A percentile compares a stretch with the other conserved stretches of the same genome.
These are phyloP conservation scores for Pristionchus mayeri DNA, from an alignment of 2,888 invertebrate genomes.

Conservation along the genomic window DNA sequence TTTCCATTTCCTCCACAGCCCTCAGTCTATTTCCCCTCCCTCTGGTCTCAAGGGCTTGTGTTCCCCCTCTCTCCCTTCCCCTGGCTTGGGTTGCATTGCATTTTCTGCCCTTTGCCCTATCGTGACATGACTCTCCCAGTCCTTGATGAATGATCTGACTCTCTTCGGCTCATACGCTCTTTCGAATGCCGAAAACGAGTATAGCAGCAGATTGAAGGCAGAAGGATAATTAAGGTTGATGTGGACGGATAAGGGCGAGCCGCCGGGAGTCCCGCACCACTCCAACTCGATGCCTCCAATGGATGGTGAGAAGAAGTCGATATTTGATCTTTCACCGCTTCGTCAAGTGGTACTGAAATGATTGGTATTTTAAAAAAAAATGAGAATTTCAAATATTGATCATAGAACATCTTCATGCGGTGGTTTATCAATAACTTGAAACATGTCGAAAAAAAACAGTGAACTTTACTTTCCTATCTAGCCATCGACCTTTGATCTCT, in stretches of 20 bases:
- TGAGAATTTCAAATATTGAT: too few species aligned
- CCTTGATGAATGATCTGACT: too few species aligned
- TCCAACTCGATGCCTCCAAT: constrained; percentile 1
- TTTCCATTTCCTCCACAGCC: background rate
- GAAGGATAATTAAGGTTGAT: background rate
- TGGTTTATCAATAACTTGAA: too few species aligned
- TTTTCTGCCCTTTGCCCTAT: background rate
- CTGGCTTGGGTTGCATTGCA: background rate
- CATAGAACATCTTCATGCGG: too few species aligned
- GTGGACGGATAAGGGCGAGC: constrained; percentile 34
- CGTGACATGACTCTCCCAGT: too few species aligned
- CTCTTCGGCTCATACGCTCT: too few species aligned
- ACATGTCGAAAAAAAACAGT: background rate
- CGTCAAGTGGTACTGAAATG: too few species aligned
- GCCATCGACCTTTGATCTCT: too few species aligned
- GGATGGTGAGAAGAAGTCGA: background rate
- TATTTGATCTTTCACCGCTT: background rate
- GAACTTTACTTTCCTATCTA: background rate
- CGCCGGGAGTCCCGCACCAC: background rate
- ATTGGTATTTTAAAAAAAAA: background rate
- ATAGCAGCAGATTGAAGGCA: too few species aligned
- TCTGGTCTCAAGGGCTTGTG: background rate
- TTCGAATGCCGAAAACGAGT: too few species aligned
- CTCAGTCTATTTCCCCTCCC: background rate
- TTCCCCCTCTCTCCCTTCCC: too few species aligned